These are phyloP conservation scores for Cephalotes varians DNA, from an alignment of 2,888 invertebrate genomes.

Conservation along the genomic window DNA sequence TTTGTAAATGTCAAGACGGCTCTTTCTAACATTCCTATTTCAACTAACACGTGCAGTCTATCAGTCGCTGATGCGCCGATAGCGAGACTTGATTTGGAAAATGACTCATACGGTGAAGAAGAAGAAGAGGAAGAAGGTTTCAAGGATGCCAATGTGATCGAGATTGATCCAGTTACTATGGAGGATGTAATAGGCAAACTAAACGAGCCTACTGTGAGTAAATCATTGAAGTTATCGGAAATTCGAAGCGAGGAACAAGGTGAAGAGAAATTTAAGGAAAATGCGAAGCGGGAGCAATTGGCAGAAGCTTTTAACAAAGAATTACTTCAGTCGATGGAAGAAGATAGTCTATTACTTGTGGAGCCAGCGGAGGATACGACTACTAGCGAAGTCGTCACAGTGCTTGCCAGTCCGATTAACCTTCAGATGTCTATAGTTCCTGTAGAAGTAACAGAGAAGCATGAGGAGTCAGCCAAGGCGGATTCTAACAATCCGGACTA, in stretches of 20 bases:
- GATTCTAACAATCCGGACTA: conserved; percentile 85
- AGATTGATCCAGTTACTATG: conserved; percentile 83
- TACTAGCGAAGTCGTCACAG: conserved; percentile 86
- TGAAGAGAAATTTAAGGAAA: conserved; percentile 44
- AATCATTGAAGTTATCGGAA: not conserved
- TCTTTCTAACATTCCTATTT: conserved; percentile 2
- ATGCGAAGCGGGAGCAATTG: conserved; percentile 82
- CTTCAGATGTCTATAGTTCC: conserved; percentile 69
- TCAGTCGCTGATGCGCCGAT: conserved; percentile 78
- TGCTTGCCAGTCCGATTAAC: conserved; percentile 87
- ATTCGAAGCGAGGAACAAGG: conserved; percentile 36
- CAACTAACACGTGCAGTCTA: not conserved
- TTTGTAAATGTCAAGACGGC: conserved; percentile 87
- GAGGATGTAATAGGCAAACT: conserved; percentile 81
- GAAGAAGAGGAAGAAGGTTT: conserved; percentile 60
- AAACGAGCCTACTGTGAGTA: conserved; percentile 51
- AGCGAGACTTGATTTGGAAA: conserved; percentile 80
- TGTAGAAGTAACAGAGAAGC: conserved; percentile 20
- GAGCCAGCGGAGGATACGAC: conserved; percentile 89
- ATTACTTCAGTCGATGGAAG: conserved; percentile 85
- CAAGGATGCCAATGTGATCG: conserved; percentile 79
- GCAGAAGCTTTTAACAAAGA: conserved; percentile 84
- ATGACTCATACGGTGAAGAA: conserved; percentile 80
- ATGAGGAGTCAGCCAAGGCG: conserved; percentile 69
- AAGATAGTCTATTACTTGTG: conserved; percentile 88